Evolutionary conservation across 2,113 vertebrate genomes (phyloP), one percentile per base, ranked within the genome.

Genomic region (Corythaeola cristata): DNA sequence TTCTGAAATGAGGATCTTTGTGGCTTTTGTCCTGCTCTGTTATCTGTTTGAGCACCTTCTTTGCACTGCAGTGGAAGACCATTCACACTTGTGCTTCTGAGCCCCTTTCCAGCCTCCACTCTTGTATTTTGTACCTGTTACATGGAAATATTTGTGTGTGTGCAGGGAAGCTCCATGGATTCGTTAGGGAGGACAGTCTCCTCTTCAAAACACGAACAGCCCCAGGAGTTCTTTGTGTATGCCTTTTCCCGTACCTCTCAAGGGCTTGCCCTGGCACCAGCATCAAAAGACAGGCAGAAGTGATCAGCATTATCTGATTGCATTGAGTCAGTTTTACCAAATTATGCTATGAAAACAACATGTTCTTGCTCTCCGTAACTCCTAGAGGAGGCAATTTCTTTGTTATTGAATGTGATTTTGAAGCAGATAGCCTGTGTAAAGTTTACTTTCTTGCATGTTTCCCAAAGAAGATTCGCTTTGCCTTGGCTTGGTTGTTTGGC

Each of bases 311-410:
- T 95, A 94, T 91, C 86, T 97, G 90, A 87, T 90, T 60, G 30
- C 15, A 9, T 91, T 92, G 93, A 94, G 78, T 95, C 96, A 97
- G 77, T 95, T 97, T 81, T 88, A 90, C 44, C 49, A 84, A 96
- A 62, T 88, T 82, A 83, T 69, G 56, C 56, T 85, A 63, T 66
- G 77, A 85, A 97, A 96, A 95, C 85, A 96, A 96, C 92, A 88
- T 72, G 75, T 96, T 96, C 71, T 30, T 95, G 39, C 64, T 10
- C 41, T 78, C 45, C 11, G 2, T 74, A 85, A 35, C 72, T 88
- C 52, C 37, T 63, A 50, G 44, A 91, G 52, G 75, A 94, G 53
- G 27, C 41, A 82, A 69, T 75, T 91, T 60, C 82, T 90, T 85
- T 94, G 41, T 81, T 92, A 89, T 52, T 90, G 75, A 56, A 69